A percentile compares a stretch with the other conserved stretches of the same genome.
Evolutionary conservation across 2,797 vertebrate genomes (phyloP).

Genomic region (Rhadinocentrus ornatus): DNA sequence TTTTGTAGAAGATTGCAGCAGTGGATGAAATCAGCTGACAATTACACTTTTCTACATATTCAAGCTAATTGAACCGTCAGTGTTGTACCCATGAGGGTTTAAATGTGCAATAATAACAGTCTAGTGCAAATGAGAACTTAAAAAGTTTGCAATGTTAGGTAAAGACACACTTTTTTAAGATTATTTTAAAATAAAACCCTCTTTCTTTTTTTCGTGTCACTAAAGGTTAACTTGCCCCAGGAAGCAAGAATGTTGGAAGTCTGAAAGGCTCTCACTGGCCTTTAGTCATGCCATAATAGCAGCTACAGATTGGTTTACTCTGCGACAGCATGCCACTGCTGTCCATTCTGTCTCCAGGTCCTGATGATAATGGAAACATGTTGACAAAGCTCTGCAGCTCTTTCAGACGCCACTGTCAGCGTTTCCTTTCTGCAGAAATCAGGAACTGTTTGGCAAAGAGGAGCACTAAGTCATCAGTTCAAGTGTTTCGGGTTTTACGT

Average conservation of each 20-base stretch:
- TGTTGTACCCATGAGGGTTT: too few relatives aligned
- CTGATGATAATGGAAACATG: constrained; percentile 37
- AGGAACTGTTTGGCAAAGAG: constrained; percentile 45
- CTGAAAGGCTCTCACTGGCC: constrained; percentile 17
- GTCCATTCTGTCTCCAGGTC: constrained; percentile 21
- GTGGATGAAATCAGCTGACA: too few relatives aligned
- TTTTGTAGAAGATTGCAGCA: too few relatives aligned
- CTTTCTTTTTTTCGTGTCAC: background rate
- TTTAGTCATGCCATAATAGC: constrained; percentile 23
- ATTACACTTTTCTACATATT: too few relatives aligned
- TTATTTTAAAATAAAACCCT: constrained; percentile 1
- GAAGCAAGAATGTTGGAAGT: background rate
- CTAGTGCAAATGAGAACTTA: too few relatives aligned
- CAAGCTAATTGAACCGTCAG: too few relatives aligned
- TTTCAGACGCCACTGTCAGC: constrained; percentile 39
- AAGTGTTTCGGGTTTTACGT: constrained; percentile 31
- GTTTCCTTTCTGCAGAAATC: constrained; percentile 42
- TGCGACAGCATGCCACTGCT: constrained; percentile 4
- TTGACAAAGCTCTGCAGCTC: constrained; percentile 53
- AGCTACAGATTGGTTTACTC: constrained; percentile 10
- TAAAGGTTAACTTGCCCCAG: background rate
- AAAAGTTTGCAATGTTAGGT: too few relatives aligned
- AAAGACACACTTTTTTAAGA: background rate
- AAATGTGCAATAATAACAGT: too few relatives aligned
- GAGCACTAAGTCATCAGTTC: constrained; percentile 51